These are phyloP conservation scores for Balaeniceps rex DNA, from an alignment of 2,113 vertebrate genomes.

Conservation along the genomic window DNA sequence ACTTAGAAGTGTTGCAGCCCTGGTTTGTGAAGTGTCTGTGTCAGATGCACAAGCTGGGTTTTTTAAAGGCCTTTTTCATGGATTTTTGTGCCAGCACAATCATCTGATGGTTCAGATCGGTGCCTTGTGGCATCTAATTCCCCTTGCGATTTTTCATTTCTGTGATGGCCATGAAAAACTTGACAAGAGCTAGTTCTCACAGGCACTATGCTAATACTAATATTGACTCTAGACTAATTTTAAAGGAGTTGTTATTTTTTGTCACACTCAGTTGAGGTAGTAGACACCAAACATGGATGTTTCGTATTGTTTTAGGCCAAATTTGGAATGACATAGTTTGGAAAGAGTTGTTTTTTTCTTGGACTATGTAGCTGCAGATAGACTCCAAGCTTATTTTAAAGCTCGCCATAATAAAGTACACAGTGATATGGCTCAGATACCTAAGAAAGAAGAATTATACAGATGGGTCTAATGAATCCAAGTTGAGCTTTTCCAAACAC, in stretches of 20 bases:
- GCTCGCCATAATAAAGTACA: neutral
- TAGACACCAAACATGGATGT: neutral
- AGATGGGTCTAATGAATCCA: neutral
- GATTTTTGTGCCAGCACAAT: neutral
- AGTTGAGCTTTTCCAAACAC: neutral
- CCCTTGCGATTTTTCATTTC: neutral
- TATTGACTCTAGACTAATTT: conserved; percentile 20
- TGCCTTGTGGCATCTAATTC: neutral
- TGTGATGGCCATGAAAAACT: neutral
- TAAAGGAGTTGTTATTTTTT: neutral
- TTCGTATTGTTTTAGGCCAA: neutral
- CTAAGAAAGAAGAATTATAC: neutral
- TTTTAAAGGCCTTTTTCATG: neutral
- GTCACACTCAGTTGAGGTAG: neutral
- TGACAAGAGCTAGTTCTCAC: neutral
- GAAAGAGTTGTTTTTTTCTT: neutral
- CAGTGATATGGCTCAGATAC: neutral
- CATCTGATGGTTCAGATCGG: neutral
- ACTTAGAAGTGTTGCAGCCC: neutral
- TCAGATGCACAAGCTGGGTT: neutral
- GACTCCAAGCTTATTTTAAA: neutral
- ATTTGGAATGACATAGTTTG: neutral
- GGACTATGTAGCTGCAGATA: neutral
- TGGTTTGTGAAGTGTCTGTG: neutral
- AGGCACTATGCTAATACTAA: neutral